Evolutionary conservation across 2,888 invertebrate species (phyloP), one percentile per base, ranked within the genome.

Genomic region (Ochropleura plecta): DNA sequence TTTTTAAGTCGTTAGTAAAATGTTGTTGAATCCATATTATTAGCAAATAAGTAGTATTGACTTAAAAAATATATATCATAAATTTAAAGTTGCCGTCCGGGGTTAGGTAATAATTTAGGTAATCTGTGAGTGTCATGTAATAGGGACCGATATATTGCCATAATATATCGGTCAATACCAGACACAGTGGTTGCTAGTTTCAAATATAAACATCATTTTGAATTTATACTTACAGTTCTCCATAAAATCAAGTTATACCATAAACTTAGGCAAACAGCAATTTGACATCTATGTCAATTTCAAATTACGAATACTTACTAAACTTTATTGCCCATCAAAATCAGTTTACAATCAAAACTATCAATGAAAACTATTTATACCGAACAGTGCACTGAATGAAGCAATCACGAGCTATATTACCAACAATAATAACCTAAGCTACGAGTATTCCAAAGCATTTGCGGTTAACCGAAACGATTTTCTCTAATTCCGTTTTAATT

Each of bases 401-500:
- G 83, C 76, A 83, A 87, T 89, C 82, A 78, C 53, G 40, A 59
- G 53, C 51, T 55, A 67, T 81, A 81, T 84, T 84, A 83, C 73
- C 76, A 81, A 84, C 82, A 84, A 86, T 81, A 75, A 69, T 73
- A 83, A 84, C 83, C 81, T 71, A 83, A 86, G 86, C 86, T 86
- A 20, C 59, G 59, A 59, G 59, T 59, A 86, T 81, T 86, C 70
- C 81, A 84, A 84, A 86, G 74, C 89, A 90, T 92, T 93, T 93
- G 95, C 89, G 95, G 95, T 93, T 90, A 90, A 91, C 92, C 93
- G 16, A 83, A 90, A 91, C 90, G 87, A 93, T 94, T 92, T 92
- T 90, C 91, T 93, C 91, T 94, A 94, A 95, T 94, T 93, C 90
- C 78, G 88, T 91, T 94, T 94, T 93, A 94, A 94, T 94, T 94